phyloP scores from a whole-genome alignment of 2,113 vertebrate species.

The Paradoxurus hermaphroditus region DNA sequence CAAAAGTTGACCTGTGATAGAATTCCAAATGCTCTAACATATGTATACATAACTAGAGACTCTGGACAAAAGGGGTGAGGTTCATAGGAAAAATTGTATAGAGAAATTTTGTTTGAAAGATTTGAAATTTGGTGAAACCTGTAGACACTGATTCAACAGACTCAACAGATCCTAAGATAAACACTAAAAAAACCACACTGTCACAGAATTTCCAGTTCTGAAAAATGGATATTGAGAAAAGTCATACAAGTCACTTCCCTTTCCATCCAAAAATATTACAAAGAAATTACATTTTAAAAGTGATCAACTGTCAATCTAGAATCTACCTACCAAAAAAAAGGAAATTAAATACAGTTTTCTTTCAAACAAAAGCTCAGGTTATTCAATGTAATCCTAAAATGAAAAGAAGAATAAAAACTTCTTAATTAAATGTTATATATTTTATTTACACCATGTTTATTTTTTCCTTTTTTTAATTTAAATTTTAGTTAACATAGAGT shows the following conservation, averaged over 20 bases:
- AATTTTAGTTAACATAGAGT: too few species aligned
- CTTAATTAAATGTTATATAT: too few species aligned
- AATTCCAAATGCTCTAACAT: neutral
- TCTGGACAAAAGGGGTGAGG: neutral
- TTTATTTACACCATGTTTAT: too few species aligned
- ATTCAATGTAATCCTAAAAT: neutral
- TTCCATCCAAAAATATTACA: neutral
- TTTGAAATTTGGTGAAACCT: neutral
- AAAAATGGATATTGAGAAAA: neutral
- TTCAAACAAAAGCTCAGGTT: neutral
- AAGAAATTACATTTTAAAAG: neutral
- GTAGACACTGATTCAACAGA: neutral
- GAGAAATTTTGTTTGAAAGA: neutral
- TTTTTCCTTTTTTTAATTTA: too few species aligned
- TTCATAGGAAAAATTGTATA: neutral
- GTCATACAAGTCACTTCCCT: neutral
- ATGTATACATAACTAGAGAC: neutral
- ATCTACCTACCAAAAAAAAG: neutral
- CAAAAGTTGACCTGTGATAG: neutral
- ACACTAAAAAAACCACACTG: neutral
- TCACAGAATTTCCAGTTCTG: neutral
- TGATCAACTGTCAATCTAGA: neutral
- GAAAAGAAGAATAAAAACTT: neutral
- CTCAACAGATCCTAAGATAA: neutral
- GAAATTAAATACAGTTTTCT: neutral